Evolutionary conservation across 2,113 vertebrate species (phyloP).

Genomic region (Calyptommatus sinebrachiatus): DNA sequence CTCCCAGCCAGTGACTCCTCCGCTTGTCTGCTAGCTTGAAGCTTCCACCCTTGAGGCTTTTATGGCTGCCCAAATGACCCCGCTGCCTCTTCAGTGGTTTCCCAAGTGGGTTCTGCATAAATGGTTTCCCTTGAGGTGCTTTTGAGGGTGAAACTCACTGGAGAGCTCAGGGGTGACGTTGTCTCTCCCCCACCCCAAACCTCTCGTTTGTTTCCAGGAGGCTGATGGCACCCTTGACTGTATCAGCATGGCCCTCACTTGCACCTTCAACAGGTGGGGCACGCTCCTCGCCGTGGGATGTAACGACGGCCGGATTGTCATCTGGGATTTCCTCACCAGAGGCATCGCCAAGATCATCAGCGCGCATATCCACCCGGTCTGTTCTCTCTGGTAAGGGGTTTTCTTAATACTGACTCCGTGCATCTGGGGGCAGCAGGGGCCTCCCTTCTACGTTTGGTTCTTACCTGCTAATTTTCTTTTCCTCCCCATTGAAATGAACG

Average conservation of each 20-base stretch:
- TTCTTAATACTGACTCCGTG: slow-evolving; percentile 34
- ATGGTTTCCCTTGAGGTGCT: neutral
- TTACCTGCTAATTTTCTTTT: neutral
- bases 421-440: neutral
- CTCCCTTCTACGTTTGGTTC: neutral
- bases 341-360: slow-evolving; percentile 98
- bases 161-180: neutral
- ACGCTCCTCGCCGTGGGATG: slow-evolving; percentile 95
- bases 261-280: slow-evolving; percentile 98
- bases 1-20: no score
- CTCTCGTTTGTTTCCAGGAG: slow-evolving; percentile 74
- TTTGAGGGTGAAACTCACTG: neutral
- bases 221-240: slow-evolving; percentile 96
- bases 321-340: slow-evolving; percentile 97
- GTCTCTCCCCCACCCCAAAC: neutral
- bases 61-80: neutral
- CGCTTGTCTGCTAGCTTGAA: neutral
- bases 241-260: slow-evolving; percentile 99
- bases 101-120: no score
- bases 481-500: neutral
- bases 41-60: neutral
- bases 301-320: slow-evolving; percentile 96
- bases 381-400: slow-evolving; percentile 85
- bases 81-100: neutral
- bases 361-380: slow-evolving; percentile 96